Base-by-base conservation (phyloP, 2,888 invertebrate species). In the Andricus curvator region DNA sequence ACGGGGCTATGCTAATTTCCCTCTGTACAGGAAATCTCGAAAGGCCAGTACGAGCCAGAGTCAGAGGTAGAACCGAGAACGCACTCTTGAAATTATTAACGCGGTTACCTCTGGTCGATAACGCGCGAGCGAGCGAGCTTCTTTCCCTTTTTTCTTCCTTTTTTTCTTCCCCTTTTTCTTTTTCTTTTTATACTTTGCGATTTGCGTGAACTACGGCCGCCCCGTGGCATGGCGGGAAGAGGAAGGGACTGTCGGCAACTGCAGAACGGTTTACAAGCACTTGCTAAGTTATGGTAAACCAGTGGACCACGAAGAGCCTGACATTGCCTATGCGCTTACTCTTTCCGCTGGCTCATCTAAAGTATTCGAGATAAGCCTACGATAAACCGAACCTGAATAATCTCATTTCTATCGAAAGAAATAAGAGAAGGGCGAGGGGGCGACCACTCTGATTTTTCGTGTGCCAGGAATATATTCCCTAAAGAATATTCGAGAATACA, bases 1-100 rank as follows among this genome's bases (percentile, higher is more conserved):
- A 86, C 82, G 86, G 84, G 79, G 86, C 87, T 87, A 88, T 88
- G 87, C 88, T 86, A 88, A 88, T 88, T 85, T 83, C 81, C 80
- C 79, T 88, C 84, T 90, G 90, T 90, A 90, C 89, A 88, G 89
- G 89, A 90, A 90, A 90, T 87, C 89, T 82, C 81, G 56, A 64
- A 80, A 78, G 56, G 66, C 60, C 65, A 37, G 37, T 37, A 37
- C 8, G 37, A 37, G 37, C 37, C 8, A 8, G 8, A 37, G 37
- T 37, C 37, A 48, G 74, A 62, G 79, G 79, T 77, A 81, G 81
- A 81, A 79, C 74, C 78, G 56, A 80, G 81, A 81, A 79, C 78
- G 80, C 66, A 80, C 77, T 80, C 76, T 70, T 67, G 74, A 86
- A 85, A 86, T 85, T 86, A 87, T 85, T 85, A 85, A 84, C 83